A percentile compares a stretch with the other conserved stretches of the same genome.
These are phyloP conservation scores for Protonibea diacanthus DNA, from an alignment of 2,797 vertebrate species.

Conservation along the genomic window DNA sequence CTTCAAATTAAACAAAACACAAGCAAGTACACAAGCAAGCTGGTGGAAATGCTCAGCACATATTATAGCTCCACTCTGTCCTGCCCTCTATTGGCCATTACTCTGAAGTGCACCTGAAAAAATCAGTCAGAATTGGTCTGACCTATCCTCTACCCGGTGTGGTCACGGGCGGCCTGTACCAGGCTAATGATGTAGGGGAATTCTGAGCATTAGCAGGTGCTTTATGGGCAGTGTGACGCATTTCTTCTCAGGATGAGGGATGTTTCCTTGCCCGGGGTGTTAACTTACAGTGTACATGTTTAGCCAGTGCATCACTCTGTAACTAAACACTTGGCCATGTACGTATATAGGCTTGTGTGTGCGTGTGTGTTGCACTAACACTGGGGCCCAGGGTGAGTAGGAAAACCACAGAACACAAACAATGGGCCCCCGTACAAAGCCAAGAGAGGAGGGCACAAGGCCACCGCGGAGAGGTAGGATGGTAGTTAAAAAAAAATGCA, in stretches of 20 bases:
- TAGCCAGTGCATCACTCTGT: conserved; percentile 70
- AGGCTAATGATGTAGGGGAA: conserved; percentile 41
- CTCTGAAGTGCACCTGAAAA: conserved; percentile 29
- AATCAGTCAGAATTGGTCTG: conserved; percentile 4
- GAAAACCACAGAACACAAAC: conserved; percentile 77
- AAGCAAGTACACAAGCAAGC: conserved; percentile 59
- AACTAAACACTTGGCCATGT: conserved; percentile 63
- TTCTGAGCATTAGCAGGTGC: conserved; percentile 74
- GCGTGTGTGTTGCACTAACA: conserved; percentile 51
- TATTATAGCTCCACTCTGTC: conserved; percentile 38
- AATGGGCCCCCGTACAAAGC: conserved; percentile 59
- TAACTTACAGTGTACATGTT: conserved; percentile 68
- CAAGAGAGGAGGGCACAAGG: conserved; percentile 55
- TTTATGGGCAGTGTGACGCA: conserved; percentile 64
- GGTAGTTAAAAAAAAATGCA: conserved; percentile 72
- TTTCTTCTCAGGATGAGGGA: conserved; percentile 54
- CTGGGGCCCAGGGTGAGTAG: conserved; percentile 63
- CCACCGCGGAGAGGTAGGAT: conserved; percentile 65
- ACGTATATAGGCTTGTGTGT: conserved; percentile 28
- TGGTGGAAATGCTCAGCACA: conserved; percentile 6
- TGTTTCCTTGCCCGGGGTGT: conserved; percentile 70
- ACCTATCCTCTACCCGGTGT: conserved; percentile 3
- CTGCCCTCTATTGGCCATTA: conserved; percentile 78
- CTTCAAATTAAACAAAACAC: conserved; percentile 80
- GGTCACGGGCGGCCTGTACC: conserved; percentile 23